Conservation (phyloP, 1,140 invertebrate genomes). For the Lucilia sericata region DNA sequence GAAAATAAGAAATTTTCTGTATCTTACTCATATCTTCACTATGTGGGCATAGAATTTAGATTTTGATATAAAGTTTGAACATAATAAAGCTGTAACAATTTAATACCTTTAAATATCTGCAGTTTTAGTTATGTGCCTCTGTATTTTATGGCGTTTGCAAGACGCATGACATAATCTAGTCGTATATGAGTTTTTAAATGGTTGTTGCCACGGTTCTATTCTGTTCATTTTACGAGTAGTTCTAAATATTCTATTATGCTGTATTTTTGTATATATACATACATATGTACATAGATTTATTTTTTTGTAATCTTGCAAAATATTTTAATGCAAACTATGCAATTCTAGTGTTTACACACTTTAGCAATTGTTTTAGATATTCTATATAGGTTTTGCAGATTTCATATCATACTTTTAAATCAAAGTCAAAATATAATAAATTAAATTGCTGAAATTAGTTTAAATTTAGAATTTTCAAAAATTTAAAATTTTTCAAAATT, state of each 20-base stretch:
- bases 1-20: too few species aligned
- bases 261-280: background rate
- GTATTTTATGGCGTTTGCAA: background rate
- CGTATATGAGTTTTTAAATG: slow-evolving; percentile 3
- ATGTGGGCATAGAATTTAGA: too few species aligned
- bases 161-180: slow-evolving; percentile 9
- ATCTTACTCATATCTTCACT: too few species aligned
- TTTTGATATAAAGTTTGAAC: too few species aligned
- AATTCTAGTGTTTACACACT: background rate
- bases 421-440: too few species aligned
- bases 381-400: too few species aligned
- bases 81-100: background rate
- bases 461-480: too few species aligned
- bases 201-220: background rate
- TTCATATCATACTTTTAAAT: too few species aligned
- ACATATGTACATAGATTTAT: background rate
- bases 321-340: background rate
- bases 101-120: background rate
- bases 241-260: too few species aligned
- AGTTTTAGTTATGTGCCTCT: background rate
- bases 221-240: background rate
- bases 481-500: too few species aligned
- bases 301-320: background rate
- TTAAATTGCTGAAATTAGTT: too few species aligned
- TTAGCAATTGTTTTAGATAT: too few species aligned